Evolutionary conservation across 2,797 vertebrate genomes (phyloP), one percentile per base, ranked within the genome.

Genomic region (Sardinella longiceps): DNA sequence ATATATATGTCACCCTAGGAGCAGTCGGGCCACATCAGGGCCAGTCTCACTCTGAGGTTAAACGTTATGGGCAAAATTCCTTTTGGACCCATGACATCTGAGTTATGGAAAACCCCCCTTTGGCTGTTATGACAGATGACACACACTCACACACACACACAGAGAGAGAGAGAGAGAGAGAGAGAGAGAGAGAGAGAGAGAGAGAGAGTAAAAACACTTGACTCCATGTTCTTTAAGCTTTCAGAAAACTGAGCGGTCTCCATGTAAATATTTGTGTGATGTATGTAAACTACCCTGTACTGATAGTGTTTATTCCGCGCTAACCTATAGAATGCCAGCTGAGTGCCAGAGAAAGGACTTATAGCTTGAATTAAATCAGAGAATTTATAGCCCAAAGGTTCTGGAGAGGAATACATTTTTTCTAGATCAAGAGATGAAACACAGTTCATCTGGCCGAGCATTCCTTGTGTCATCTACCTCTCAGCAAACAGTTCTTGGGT

Each of bases 51-150:
- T 25, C 70, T 20, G 33, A 20, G 43, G 70, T 39, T 43, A 37
- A 43, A 33, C 23, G 15, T 77, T 77, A 77, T 77, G 37, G 18
- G 33, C 70, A 77, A 77, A 77, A 77, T 77, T 77, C 70, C 70
- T 77, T 14, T 20, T 39, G 37, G 37, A 77, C 18, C 37, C 37
- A 77, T 77, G 70, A 77, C 70, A 77, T 43, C 70, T 18, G 5
- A 23, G 70, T 5, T 20, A 77, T 43, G 70, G 70, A 77, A 77
- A 77, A 39, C 70, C 15, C 15, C 30, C 37, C 70, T 77, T 43
- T 39, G 33, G 70, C 37, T 77, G 33, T 77, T 77, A 43, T 39
- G 70, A 43, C 70, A 10, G 20, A 30, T 74, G 37, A 43, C 70
- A 43, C 15, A 77, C 33, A 77, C 33, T 5, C 46, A 48, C 46